Percentiles rank a stretch among this genome's conserved stretches.
These are phyloP conservation scores for Sphenopsis melanotis DNA, from an alignment of 2,797 vertebrate species.

Conservation along the genomic window DNA sequence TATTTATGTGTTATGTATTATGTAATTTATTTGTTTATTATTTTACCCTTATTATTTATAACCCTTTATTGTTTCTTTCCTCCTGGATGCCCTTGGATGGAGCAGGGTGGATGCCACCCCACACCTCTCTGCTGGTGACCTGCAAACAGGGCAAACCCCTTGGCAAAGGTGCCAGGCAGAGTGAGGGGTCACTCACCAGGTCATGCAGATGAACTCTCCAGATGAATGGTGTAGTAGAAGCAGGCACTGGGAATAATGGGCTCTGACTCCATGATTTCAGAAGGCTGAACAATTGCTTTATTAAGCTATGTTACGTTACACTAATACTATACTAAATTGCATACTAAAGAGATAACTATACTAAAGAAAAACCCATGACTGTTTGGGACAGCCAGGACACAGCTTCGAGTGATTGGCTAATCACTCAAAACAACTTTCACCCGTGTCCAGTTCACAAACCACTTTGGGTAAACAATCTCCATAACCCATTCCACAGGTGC, in stretches of 20 bases:
- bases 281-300: not conserved
- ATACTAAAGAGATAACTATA: not conserved
- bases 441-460: not conserved
- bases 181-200: not conserved
- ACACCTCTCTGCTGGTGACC: accelerated
- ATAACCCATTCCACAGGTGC: too few relatives aligned
- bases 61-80: not conserved
- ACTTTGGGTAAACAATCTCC: not conserved
- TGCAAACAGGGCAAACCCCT: not conserved
- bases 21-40: too few relatives aligned
- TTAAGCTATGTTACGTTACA: not conserved
- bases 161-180: accelerated
- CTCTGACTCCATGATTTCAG: not conserved
- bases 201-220: not conserved
- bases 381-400: not conserved
- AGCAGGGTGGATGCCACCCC: not conserved
- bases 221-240: not conserved
- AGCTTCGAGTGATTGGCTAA: not conserved
- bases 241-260: not conserved
- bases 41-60: too few relatives aligned
- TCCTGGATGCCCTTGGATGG: not conserved
- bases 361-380: not conserved
- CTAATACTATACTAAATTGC: not conserved
- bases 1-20: too few relatives aligned
- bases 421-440: not conserved